phyloP scores from a whole-genome alignment of 2,888 invertebrate species.

The Trachelus troglodyta region DNA sequence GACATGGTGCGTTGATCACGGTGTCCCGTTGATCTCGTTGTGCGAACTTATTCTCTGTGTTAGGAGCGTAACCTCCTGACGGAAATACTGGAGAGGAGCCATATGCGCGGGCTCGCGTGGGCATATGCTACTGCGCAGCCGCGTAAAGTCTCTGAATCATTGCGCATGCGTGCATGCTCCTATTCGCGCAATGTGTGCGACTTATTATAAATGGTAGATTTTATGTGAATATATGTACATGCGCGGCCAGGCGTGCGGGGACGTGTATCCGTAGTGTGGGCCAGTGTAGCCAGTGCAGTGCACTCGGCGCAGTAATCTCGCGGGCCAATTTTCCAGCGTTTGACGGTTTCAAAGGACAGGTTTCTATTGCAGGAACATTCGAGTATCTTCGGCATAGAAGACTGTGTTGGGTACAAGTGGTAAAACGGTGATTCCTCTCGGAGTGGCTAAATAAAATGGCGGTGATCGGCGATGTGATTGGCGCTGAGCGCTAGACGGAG shows the following conservation, averaged over 20 bases:
- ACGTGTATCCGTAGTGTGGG: not conserved
- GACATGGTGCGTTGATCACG: not conserved
- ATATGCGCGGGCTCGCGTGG: not conserved
- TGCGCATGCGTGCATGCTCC: not conserved
- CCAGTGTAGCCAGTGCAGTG: slow-evolving; percentile 29
- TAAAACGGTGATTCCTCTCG: slow-evolving; percentile 28
- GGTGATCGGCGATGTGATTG: slow-evolving; percentile 56
- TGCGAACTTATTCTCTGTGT: not conserved
- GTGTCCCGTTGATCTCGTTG: not conserved
- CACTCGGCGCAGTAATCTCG: slow-evolving; percentile 29
- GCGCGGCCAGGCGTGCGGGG: not conserved
- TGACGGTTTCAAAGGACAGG: slow-evolving; percentile 11
- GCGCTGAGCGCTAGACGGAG: slow-evolving; percentile 48
- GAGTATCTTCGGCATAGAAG: not conserved
- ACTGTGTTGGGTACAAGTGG: slow-evolving; percentile 12
- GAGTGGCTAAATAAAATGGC: slow-evolving; percentile 56
- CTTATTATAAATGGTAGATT: not conserved
- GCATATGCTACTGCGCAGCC: not conserved
- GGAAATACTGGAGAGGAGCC: not conserved
- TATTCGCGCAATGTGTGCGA: not conserved
- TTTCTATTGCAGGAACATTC: not conserved
- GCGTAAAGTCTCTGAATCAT: not conserved
- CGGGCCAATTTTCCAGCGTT: not conserved
- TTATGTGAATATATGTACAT: not conserved
- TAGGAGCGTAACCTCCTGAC: not conserved